Percentiles rank a stretch among this genome's conserved stretches.
These are phyloP conservation scores for Poecilobothrus nobilitatus DNA, from an alignment of 2,888 invertebrate species.

Conservation along the genomic window DNA sequence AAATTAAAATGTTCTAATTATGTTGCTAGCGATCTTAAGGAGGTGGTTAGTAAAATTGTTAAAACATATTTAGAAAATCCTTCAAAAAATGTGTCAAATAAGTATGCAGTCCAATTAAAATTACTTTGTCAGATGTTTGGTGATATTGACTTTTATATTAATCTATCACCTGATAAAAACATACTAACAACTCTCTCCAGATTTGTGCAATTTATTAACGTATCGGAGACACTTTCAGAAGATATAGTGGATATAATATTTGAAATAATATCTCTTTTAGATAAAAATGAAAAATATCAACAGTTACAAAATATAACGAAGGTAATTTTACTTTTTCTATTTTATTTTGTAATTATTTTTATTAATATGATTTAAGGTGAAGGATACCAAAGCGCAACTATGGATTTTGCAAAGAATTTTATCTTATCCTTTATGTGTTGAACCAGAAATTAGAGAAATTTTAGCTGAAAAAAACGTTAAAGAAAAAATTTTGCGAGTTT, in stretches of 20 bases:
- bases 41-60: constrained; percentile 32
- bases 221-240: constrained; percentile 46
- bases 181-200: constrained; percentile 31
- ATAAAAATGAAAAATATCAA: constrained; percentile 47
- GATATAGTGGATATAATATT: constrained; percentile 56
- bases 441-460: constrained; percentile 34
- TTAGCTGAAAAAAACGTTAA: constrained; percentile 31
- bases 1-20: constrained; percentile 13
- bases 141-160: constrained; percentile 46
- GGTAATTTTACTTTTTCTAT: constrained; percentile 47
- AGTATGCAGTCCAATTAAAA: constrained; percentile 48
- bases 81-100: constrained; percentile 40
- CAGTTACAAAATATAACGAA: constrained; percentile 50
- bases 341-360: background rate
- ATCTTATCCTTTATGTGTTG: constrained; percentile 39
- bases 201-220: constrained; percentile 28
- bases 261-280: constrained; percentile 49
- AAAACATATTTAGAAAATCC: constrained; percentile 51
- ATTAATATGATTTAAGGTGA: constrained; percentile 27
- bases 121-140: constrained; percentile 52
- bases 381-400: constrained; percentile 32
- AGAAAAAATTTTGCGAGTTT: constrained; percentile 32
- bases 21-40: constrained; percentile 30
- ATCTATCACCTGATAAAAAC: constrained; percentile 37
- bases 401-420: constrained; percentile 37